Conservation (phyloP, 2,888 invertebrate genomes). For the Spialia ferax region DNA sequence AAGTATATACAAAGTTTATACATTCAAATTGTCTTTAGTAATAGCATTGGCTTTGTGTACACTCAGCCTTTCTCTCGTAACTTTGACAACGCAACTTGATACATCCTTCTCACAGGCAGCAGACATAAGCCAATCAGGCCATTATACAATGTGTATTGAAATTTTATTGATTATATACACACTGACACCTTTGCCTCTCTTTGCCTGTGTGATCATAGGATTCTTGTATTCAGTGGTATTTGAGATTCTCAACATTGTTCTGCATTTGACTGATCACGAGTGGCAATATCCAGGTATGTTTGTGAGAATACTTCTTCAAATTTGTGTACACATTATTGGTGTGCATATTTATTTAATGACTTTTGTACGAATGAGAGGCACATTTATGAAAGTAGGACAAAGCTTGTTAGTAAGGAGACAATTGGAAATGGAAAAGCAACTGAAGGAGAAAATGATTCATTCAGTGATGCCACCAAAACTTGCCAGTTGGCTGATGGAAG, state of each 20-base stretch:
- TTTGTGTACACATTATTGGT: constrained; percentile 97
- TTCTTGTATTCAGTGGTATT: constrained; percentile 94
- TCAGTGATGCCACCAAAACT: constrained; percentile 99
- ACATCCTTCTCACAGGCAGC: constrained; percentile 80
- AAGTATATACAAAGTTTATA: constrained; percentile 89
- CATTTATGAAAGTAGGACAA: constrained; percentile 98
- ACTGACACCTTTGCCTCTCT: constrained; percentile 96
- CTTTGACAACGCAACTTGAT: constrained; percentile 84
- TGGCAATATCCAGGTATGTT: constrained; percentile 87
- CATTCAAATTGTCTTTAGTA: constrained; percentile 90
- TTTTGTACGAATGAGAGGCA: constrained; percentile 96
- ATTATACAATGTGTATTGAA: constrained; percentile 94
- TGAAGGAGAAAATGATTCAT: constrained; percentile 98
- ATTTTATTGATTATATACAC: constrained; percentile 97
- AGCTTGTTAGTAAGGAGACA: constrained; percentile 96
- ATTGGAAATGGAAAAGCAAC: constrained; percentile 96
- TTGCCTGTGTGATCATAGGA: constrained; percentile 93
- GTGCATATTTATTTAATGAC: constrained; percentile 97
- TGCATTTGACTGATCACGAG: constrained; percentile 80
- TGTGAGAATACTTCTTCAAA: constrained; percentile 92
- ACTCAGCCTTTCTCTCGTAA: constrained; percentile 89
- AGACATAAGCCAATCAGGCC: constrained; percentile 92
- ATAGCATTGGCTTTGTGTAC: constrained; percentile 90
- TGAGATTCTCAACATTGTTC: constrained; percentile 90
- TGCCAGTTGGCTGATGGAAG: constrained; percentile 94